phyloP scores from a whole-genome alignment of 2,888 invertebrate species.

The Acanthosepion pharaonis region DNA sequence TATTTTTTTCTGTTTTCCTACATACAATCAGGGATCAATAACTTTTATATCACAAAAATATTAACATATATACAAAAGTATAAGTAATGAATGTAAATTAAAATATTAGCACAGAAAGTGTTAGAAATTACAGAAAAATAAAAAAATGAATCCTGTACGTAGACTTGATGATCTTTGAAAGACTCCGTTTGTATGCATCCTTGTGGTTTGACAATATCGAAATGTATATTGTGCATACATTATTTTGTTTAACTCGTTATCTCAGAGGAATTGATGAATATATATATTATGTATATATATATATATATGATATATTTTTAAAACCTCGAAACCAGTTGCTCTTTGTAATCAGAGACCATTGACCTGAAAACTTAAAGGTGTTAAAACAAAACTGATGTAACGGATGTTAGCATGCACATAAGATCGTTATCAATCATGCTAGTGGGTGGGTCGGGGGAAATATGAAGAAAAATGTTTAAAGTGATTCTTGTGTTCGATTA shows the following conservation, averaged over 20 bases:
- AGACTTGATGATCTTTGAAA: background rate
- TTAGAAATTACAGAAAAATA: background rate
- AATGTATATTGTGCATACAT: background rate
- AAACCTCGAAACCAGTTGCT: background rate
- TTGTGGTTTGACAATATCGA: background rate
- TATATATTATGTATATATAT: background rate
- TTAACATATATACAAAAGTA: no score
- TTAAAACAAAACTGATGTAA: background rate
- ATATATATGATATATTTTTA: background rate
- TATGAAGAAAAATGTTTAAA: background rate
- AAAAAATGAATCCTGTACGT: no score
- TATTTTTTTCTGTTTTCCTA: no score
- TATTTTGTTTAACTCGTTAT: background rate
- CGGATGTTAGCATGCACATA: background rate
- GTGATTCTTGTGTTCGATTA: no score
- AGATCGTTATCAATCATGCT: background rate
- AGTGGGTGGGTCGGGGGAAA: background rate
- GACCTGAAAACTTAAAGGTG: background rate
- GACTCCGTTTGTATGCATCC: background rate
- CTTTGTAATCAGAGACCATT: background rate
- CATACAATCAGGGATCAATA: no score
- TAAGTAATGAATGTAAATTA: background rate
- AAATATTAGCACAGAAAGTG: background rate
- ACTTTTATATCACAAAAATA: no score
- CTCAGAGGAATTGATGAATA: background rate